Percentiles rank a stretch among this genome's conserved stretches.
Conservation (phyloP, 2,113 vertebrate species). For the Gorilla gorilla region DNA sequence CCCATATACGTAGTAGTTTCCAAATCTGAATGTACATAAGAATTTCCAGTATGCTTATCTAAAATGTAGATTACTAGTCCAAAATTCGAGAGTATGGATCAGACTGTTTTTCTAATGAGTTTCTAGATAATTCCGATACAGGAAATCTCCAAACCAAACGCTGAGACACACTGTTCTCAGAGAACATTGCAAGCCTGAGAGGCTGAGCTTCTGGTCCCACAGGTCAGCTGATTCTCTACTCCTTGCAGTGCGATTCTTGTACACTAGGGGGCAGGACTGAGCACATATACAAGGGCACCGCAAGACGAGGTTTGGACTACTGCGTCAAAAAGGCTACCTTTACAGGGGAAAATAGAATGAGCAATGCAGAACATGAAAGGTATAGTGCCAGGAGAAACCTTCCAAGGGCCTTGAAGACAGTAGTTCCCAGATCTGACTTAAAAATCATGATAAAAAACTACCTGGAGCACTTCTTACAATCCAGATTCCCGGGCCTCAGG, state of each 20-base stretch:
- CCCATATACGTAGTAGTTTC: background rate
- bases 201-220: background rate
- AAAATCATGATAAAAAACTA: background rate
- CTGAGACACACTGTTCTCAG: background rate
- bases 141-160: background rate
- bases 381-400: background rate
- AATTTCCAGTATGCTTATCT: background rate
- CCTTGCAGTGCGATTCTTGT: background rate
- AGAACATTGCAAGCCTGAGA: background rate
- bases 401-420: background rate
- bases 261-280: background rate
- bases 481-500: background rate
- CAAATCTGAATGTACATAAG: background rate
- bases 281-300: rapidly evolving
- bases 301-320: background rate
- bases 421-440: background rate
- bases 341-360: background rate
- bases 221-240: too few relatives aligned
- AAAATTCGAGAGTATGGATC: background rate
- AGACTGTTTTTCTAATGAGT: background rate
- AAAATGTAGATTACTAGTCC: slow-evolving; percentile 10
- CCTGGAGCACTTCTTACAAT: background rate
- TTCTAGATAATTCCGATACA: background rate
- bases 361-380: background rate
- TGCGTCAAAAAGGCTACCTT: background rate